A percentile compares a stretch with the other conserved stretches of the same genome.
Evolutionary conservation across 1,140 invertebrate species (phyloP).

Genomic region (Heliconius hewitsoni): DNA sequence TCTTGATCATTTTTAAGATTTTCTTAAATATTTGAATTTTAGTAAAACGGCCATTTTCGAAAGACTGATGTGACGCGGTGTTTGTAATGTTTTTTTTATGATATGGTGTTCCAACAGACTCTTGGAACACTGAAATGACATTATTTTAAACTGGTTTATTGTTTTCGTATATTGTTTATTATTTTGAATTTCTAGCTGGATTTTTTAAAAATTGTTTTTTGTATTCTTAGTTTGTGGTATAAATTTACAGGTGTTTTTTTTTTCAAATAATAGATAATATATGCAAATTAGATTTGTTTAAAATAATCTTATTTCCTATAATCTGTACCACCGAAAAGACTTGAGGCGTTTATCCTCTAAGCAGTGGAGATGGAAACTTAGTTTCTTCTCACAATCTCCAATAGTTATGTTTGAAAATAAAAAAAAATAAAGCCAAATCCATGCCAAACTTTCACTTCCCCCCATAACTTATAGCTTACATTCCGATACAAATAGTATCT

Average conservation of each 20-base stretch:
- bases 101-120: background rate
- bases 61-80: conserved; percentile 47
- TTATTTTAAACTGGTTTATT: conserved; percentile 23
- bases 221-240: background rate
- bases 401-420: conserved; percentile 49
- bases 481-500: conserved; percentile 28
- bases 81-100: conserved; percentile 3
- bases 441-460: conserved; percentile 44
- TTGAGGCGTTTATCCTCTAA: conserved; percentile 44
- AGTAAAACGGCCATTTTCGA: conserved; percentile 11
- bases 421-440: conserved; percentile 56
- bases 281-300: background rate
- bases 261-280: background rate
- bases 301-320: background rate
- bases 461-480: conserved; percentile 34
- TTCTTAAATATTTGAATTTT: background rate
- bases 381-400: conserved; percentile 46
- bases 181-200: background rate
- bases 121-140: background rate
- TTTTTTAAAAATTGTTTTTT: background rate
- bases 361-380: conserved; percentile 50
- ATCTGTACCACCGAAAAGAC: conserved; percentile 45
- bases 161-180: conserved; percentile 4
- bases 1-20: conserved; percentile 10
- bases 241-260: background rate